These are phyloP conservation scores for Habropoda laboriosa DNA, from an alignment of 1,140 invertebrate species.

Conservation along the genomic window DNA sequence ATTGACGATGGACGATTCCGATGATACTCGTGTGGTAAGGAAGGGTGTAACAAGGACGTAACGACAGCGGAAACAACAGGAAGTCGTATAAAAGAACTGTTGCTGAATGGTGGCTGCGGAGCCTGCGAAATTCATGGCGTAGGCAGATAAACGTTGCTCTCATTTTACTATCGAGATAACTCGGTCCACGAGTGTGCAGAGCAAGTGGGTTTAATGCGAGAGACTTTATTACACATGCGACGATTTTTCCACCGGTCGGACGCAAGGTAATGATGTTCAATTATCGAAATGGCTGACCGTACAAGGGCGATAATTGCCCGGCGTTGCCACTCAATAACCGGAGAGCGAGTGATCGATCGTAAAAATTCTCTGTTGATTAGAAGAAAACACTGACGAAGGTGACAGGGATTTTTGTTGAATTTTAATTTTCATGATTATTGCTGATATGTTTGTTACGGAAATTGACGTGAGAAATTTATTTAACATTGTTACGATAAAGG, in stretches of 20 bases:
- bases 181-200: conserved; percentile 13
- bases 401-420: not conserved
- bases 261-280: conserved; percentile 17
- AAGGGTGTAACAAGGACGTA: conserved; percentile 33
- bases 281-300: conserved; percentile 45
- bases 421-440: no score
- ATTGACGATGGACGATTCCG: conserved; percentile 39
- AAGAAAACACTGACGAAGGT: not conserved
- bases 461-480: no score
- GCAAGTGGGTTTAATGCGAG: conserved; percentile 42
- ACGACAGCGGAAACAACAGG: conserved; percentile 49
- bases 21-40: conserved; percentile 38
- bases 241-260: conserved; percentile 7
- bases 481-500: no score
- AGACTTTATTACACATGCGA: conserved; percentile 43
- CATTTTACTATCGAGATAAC: conserved; percentile 55
- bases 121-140: conserved; percentile 51
- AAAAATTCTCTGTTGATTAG: not conserved
- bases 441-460: no score
- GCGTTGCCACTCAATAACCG: not conserved
- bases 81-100: conserved; percentile 43
- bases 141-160: conserved; percentile 58
- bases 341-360: not conserved
- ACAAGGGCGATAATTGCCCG: conserved; percentile 17
- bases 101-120: conserved; percentile 5